Base-by-base conservation (phyloP, 2,113 vertebrate genomes). In the Chascanopsetta lugubris region DNA sequence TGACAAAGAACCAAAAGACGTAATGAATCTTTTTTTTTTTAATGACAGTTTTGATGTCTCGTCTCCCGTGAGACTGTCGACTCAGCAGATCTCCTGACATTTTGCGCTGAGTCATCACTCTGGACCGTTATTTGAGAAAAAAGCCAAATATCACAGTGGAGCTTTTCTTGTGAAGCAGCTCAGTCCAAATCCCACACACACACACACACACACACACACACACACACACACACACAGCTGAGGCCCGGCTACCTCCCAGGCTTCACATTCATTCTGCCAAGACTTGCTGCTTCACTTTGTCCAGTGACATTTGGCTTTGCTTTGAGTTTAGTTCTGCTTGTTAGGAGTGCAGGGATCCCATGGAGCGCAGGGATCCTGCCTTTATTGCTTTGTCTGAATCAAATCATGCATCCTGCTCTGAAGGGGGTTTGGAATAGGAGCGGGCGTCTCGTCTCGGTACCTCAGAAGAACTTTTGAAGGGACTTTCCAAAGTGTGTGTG, bases 281-380 rank as follows among this genome's bases (percentile, higher is more conserved):
- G 56, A 56, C 58, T n/a, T 51, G 66, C 47, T 46, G 65, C 72
- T 56, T 49, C 26, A 18, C 42, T 82, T 55, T 69, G 72, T 75
- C 83, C 70, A 38, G 64, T 90, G 89, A 90, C 87, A 90, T 91
- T 90, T 87, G 75, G 82, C 74, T 79, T 82, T 67, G 40, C 34
- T 83, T 82, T 83, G 77, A 55, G 63, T 71, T 82, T 70, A 78
- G 78, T 85, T 83, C 84, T 79, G 84, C 68, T 75, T 69, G 79
- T 86, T 85, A 70, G 75, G 48, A 56, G 76, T 55, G 72, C 61
- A 59, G 38, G n/a, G n/a, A n/a, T n/a, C n/a, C n/a, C n/a, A n/a
- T n/a, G n/a, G n/a, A 69, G 66, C 54, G 7, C 75, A 60, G 62
- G 65, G 71, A 82, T 77, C 72, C 62, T 15, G 65, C 50, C 78